Evolutionary conservation across 1,140 invertebrate species (phyloP).

Genomic region (Stegodyphus mimosarum): DNA sequence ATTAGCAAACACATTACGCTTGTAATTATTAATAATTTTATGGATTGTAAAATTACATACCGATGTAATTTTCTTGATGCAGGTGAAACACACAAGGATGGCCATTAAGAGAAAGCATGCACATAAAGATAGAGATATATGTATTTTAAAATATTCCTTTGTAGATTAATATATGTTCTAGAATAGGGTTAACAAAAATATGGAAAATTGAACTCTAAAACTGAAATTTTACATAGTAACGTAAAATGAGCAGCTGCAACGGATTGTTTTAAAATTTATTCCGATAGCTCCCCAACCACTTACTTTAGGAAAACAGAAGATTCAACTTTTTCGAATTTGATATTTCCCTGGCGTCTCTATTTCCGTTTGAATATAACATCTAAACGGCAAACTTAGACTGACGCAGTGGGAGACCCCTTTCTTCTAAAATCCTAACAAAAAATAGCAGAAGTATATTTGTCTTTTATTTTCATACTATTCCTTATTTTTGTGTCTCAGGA

Average conservation of each 20-base stretch:
- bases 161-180: too few species aligned
- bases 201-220: slow-evolving; percentile 37
- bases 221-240: slow-evolving; percentile 56
- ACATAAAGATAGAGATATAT: too few species aligned
- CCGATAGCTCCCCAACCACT: slow-evolving; percentile 50
- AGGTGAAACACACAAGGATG: too few species aligned
- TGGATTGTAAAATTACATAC: too few species aligned
- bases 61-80: too few species aligned
- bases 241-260: slow-evolving; percentile 59
- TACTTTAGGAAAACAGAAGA: slow-evolving; percentile 59
- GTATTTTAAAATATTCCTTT: too few species aligned
- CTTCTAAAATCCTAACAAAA: slow-evolving; percentile 39
- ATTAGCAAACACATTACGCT: too few species aligned
- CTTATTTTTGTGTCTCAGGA: slow-evolving; percentile 55
- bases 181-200: neutral
- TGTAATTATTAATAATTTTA: too few species aligned
- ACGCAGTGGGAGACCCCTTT: slow-evolving; percentile 27
- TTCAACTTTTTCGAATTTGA: slow-evolving; percentile 60
- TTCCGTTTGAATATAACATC: slow-evolving; percentile 61
- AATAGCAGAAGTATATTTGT: slow-evolving; percentile 45
- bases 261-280: slow-evolving; percentile 61
- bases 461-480: slow-evolving; percentile 42
- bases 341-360: slow-evolving; percentile 58
- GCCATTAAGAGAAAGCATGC: too few species aligned
- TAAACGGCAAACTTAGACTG: slow-evolving; percentile 56